Conservation (phyloP, 2,888 invertebrate species). For the Cabera pusaria region DNA sequence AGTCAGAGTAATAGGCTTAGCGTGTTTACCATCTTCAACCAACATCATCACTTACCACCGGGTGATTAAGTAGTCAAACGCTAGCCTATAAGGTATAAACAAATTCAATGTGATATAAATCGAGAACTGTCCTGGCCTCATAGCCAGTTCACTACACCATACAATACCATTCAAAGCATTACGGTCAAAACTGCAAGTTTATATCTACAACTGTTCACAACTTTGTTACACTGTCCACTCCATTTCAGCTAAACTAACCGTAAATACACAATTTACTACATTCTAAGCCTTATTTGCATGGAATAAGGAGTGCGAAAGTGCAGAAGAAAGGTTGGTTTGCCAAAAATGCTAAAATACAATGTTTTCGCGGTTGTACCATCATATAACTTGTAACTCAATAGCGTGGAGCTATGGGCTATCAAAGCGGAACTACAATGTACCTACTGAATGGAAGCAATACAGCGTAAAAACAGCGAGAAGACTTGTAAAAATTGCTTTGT, state of each 20-base stretch:
- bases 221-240: conserved; percentile 52
- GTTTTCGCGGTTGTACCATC: conserved; percentile 34
- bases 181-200: conserved; percentile 57
- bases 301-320: conserved; percentile 13
- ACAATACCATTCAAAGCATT: conserved; percentile 51
- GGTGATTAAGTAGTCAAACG: too few relatives aligned
- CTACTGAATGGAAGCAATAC: too few relatives aligned
- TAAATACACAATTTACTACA: conserved; percentile 20
- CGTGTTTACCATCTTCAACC: too few relatives aligned
- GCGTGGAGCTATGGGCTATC: conserved; percentile 32
- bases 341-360: conserved; percentile 30
- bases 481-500: too few relatives aligned
- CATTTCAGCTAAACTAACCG: conserved; percentile 42
- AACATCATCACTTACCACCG: too few relatives aligned
- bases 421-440: conserved; percentile 34
- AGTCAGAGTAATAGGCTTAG: too few relatives aligned
- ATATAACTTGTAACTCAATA: conserved; percentile 37
- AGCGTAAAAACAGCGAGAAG: background rate
- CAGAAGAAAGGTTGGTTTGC: conserved; percentile 20
- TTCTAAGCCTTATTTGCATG: conserved; percentile 30
- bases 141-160: conserved; percentile 44
- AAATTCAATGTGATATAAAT: conserved; percentile 15
- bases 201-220: conserved; percentile 51
- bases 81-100: background rate
- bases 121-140: conserved; percentile 32